Base-by-base conservation (phyloP, 2,797 vertebrate species). In the Taenioides sp. region DNA sequence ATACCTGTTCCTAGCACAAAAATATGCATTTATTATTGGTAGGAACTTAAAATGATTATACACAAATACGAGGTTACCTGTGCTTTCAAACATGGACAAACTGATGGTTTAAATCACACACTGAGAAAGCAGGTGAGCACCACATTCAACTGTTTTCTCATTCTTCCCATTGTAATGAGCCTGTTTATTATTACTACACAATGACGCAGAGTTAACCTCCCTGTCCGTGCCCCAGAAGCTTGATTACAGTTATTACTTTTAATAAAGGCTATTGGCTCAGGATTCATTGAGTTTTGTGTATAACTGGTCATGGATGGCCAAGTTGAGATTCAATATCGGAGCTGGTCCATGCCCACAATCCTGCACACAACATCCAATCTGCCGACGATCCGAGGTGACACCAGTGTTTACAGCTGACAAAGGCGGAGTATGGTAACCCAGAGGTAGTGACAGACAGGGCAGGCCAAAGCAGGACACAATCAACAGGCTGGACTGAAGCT, bases 211-310 rank as follows among this genome's bases (percentile, higher is more conserved):
- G 86, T 87, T 87, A 88, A 90, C 88, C 82, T 87, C 80, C 68
- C 65, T 61, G 75, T 76, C 82, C 68, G 82, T 49, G 74, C 88
- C 80, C 83, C 81, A 77, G 80, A 81, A 83, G 83, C 76, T 77
- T 89, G 92, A 94, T 93, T 92, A 89, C 80, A 86, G 89, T 90
- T 89, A 92, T 93, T 90, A 87, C 89, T 87, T 87, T 86, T 89
- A 90, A 90, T 90, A 88, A 91, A 87, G 80, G 74, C 76, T 87
- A 86, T 84, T 86, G 87, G 85, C 80, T 82, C 23, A 27, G 87
- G 83, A 88, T 85, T 88, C 81, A 81, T 88, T 88, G 77, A 79
- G 75, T 83, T 65, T 80, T 69, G 73, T 75, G 89, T 88, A 86
- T 79, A 76, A 71, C 76, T 71, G 78, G 83, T 85, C 88, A 78